Conservation (phyloP, 2,888 invertebrate genomes). For the Cataglyphis cursor region DNA sequence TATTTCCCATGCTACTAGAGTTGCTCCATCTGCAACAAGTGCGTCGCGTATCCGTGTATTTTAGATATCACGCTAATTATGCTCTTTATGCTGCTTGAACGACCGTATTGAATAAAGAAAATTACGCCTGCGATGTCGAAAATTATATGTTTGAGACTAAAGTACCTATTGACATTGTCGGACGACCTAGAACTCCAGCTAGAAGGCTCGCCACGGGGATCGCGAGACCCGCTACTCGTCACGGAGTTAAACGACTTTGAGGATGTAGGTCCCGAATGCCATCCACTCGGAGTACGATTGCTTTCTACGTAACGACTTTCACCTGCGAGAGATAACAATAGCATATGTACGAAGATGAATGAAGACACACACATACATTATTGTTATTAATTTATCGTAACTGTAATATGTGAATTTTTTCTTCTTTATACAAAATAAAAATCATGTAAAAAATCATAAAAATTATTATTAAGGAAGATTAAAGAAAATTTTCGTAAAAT, state of each 20-base stretch:
- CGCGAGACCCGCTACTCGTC: slow-evolving; percentile 82
- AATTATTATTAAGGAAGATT: not conserved
- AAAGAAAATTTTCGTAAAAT: not conserved
- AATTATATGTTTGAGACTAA: not conserved
- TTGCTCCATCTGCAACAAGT: slow-evolving; percentile 81
- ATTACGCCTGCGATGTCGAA: not conserved
- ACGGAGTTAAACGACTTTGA: slow-evolving; percentile 85
- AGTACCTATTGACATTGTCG: slow-evolving; percentile 84
- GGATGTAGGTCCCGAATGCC: slow-evolving; percentile 85
- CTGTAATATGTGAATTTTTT: not conserved
- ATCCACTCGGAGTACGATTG: slow-evolving; percentile 83
- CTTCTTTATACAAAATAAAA: not conserved
- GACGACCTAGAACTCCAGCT: slow-evolving; percentile 85
- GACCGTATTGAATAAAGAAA: slow-evolving; percentile 11
- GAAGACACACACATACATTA: not conserved
- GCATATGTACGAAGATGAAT: slow-evolving; percentile 10
- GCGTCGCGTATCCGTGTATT: not conserved
- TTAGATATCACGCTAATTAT: not conserved
- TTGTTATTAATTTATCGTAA: not conserved
- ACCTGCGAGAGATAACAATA: slow-evolving; percentile 76
- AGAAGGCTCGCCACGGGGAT: slow-evolving; percentile 84
- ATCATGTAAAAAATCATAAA: not conserved
- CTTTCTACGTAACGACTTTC: slow-evolving; percentile 85
- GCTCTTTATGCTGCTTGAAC: not conserved
- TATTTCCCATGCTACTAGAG: slow-evolving; percentile 84